phyloP scores from a whole-genome alignment of 2,888 invertebrate species.

The Ochropleura leucogaster region DNA sequence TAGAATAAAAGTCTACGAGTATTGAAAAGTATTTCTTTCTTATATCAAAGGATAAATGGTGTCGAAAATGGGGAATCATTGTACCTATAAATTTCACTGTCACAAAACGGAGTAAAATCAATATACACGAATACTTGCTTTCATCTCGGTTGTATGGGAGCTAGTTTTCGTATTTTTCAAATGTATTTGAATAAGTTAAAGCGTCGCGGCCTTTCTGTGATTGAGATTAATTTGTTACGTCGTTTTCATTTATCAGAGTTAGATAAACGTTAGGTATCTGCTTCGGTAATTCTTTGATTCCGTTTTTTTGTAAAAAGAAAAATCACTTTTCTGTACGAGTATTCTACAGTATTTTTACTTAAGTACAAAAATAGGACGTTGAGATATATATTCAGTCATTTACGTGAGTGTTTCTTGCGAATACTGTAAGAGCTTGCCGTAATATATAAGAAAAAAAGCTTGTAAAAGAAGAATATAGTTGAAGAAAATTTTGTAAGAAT shows the following conservation, averaged over 20 bases:
- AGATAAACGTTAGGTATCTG: conserved; percentile 14
- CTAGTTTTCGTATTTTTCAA: conserved; percentile 31
- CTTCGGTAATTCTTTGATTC: conserved; percentile 1
- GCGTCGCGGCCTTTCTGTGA: conserved; percentile 10
- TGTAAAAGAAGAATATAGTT: conserved; percentile 1
- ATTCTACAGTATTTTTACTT: conserved; percentile 14
- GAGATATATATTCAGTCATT: conserved; percentile 49
- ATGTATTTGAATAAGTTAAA: conserved; percentile 19
- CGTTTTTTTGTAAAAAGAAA: conserved; percentile 12
- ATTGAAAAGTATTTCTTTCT: conserved; percentile 23
- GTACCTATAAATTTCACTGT: conserved; percentile 68
- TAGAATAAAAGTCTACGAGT: conserved; percentile 19
- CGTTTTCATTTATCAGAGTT: conserved; percentile 39
- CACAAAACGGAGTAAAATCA: conserved; percentile 63
- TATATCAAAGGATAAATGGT: conserved; percentile 56
- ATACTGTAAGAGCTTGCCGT: conserved; percentile 32
- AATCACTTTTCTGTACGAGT: conserved; percentile 2
- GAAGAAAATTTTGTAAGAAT: conserved; percentile 16
- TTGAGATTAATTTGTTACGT: conserved; percentile 44
- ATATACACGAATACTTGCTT: conserved; percentile 41
- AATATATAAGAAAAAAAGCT: conserved; percentile 4
- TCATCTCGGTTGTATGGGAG: conserved; percentile 19
- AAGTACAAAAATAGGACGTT: conserved; percentile 30
- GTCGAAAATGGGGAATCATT: conserved; percentile 62
- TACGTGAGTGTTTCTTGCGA: conserved; percentile 40